A percentile compares a stretch with the other conserved stretches of the same genome.
Conservation (phyloP, 2,797 vertebrate genomes). For the Siniperca obscura region DNA sequence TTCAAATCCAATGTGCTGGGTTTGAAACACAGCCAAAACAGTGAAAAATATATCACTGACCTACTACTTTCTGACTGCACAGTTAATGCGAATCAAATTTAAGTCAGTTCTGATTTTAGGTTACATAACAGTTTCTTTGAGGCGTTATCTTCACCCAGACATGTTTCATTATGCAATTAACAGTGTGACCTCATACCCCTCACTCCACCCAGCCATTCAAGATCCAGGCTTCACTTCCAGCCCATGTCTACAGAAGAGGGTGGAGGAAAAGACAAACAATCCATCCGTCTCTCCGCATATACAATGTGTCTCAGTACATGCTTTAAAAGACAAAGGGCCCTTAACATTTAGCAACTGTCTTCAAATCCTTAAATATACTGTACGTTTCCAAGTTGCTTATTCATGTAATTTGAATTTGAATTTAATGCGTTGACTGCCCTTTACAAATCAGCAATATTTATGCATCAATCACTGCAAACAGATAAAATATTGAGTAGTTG, state of each 20-base stretch:
- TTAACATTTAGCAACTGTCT: constrained; percentile 27
- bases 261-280: constrained; percentile 79
- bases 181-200: constrained; percentile 66
- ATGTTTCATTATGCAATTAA: constrained; percentile 76
- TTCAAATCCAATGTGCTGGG: constrained; percentile 7
- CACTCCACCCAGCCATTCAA: constrained; percentile 65
- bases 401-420: background rate
- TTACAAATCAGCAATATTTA: constrained; percentile 5
- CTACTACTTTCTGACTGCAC: background rate
- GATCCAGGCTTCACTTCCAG: constrained; percentile 65
- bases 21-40: constrained; percentile 11
- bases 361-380: constrained; percentile 31
- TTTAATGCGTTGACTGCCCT: background rate
- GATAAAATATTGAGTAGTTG: background rate
- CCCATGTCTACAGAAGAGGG: constrained; percentile 70
- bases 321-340: constrained; percentile 56
- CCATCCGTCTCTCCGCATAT: constrained; percentile 45
- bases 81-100: constrained; percentile 22
- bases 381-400: constrained; percentile 2
- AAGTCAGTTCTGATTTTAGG: constrained; percentile 34
- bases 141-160: constrained; percentile 71
- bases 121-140: constrained; percentile 65
- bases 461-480: background rate
- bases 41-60: background rate
- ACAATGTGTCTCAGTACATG: constrained; percentile 63